Percentiles rank a stretch among this genome's conserved stretches.
Conservation (phyloP, 2,113 vertebrate genomes). For the Todiramphus chloris region DNA sequence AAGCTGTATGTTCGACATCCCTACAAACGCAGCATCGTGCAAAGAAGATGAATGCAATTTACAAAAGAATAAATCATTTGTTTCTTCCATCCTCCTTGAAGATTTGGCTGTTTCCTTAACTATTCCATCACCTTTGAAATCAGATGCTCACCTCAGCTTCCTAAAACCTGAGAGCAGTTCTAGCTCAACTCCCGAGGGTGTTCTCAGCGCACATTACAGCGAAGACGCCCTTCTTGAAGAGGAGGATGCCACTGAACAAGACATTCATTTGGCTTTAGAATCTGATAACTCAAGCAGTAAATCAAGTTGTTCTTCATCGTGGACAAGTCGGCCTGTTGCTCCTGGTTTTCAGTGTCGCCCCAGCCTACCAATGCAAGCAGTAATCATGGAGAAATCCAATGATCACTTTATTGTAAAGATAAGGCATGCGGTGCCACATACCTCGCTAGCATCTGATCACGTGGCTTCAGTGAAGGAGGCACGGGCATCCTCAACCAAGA, state of each 20-base stretch:
- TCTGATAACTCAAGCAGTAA: slow-evolving; percentile 91
- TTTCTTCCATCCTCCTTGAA: slow-evolving; percentile 90
- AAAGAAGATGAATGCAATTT: slow-evolving; percentile 63
- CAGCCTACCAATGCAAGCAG: slow-evolving; percentile 91
- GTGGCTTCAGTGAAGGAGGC: slow-evolving; percentile 6
- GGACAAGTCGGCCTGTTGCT: slow-evolving; percentile 60
- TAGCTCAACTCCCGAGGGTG: slow-evolving; percentile 80
- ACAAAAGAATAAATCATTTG: slow-evolving; percentile 69
- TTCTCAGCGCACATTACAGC: slow-evolving; percentile 89
- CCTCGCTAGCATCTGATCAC: slow-evolving; percentile 30
- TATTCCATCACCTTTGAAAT: slow-evolving; percentile 94
- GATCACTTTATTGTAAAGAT: slow-evolving; percentile 97
- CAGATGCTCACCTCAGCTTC: slow-evolving; percentile 94
- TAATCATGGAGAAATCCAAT: slow-evolving; percentile 95
- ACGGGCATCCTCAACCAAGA: neutral
- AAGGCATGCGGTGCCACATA: slow-evolving; percentile 75
- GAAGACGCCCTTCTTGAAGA: slow-evolving; percentile 90
- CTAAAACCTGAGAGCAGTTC: slow-evolving; percentile 78
- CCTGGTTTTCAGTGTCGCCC: slow-evolving; percentile 85
- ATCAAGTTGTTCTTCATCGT: slow-evolving; percentile 79
- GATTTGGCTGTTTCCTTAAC: slow-evolving; percentile 95
- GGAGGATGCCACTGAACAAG: slow-evolving; percentile 92
- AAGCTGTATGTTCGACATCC: slow-evolving; percentile 92
- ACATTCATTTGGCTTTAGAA: slow-evolving; percentile 93
- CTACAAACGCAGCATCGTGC: slow-evolving; percentile 65